These are phyloP conservation scores for Indri indri DNA, from an alignment of 2,113 vertebrate genomes.

Conservation along the genomic window DNA sequence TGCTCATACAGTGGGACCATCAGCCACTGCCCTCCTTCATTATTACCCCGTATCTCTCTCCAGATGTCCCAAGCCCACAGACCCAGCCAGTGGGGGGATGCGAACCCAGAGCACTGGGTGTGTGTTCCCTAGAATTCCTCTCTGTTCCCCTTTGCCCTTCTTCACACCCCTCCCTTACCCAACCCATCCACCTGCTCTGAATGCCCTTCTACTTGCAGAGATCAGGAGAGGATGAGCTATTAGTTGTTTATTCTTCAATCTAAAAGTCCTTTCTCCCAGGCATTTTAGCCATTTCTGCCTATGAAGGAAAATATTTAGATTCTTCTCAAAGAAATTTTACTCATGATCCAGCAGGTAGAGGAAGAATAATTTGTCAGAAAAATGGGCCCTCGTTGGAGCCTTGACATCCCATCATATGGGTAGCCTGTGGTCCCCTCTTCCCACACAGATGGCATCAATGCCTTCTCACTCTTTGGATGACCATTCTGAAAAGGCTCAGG, in stretches of 20 bases:
- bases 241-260: neutral
- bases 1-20: neutral
- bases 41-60: too few relatives aligned
- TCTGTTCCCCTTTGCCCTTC: neutral
- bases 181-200: accelerated
- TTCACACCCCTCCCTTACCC: neutral
- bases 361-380: too few relatives aligned
- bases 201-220: neutral
- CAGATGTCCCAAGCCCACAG: neutral
- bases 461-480: neutral
- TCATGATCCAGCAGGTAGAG: neutral
- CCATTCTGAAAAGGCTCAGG: neutral
- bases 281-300: neutral
- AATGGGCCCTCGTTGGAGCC: neutral
- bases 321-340: neutral
- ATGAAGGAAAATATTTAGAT: neutral
- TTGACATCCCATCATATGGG: accelerated
- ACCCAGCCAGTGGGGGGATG: neutral
- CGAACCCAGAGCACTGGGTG: accelerated
- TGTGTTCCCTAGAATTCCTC: neutral
- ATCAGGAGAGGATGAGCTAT: neutral
- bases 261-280: neutral
- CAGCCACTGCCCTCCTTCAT: neutral
- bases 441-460: neutral
- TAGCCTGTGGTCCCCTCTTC: neutral